These are phyloP conservation scores for Cacoxenus indagator DNA, from an alignment of 2,888 invertebrate genomes.

Conservation along the genomic window DNA sequence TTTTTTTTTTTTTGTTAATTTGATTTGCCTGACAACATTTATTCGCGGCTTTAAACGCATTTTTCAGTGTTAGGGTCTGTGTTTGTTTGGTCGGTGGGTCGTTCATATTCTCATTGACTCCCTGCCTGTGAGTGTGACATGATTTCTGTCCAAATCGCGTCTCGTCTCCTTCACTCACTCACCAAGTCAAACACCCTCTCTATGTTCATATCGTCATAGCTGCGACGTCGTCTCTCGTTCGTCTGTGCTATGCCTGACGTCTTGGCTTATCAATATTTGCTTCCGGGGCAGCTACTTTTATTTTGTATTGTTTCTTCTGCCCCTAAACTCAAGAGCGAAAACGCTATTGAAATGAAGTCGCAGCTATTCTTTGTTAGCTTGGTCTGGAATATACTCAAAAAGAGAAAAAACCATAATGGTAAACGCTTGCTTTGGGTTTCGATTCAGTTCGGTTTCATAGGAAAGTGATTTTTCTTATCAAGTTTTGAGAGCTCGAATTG, in stretches of 20 bases:
- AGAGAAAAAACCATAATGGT: neutral
- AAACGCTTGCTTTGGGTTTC: neutral
- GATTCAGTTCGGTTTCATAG: neutral
- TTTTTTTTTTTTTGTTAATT: conserved; percentile 12
- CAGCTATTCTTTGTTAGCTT: neutral
- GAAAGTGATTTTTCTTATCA: conserved; percentile 3
- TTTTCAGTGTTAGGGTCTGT: neutral
- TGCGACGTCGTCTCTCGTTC: too few relatives aligned
- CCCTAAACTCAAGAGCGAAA: neutral
- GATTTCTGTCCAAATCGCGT: too few relatives aligned
- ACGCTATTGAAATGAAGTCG: conserved; percentile 4
- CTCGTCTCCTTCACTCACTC: neutral
- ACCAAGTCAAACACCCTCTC: neutral
- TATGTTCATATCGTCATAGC: too few relatives aligned
- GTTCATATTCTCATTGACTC: neutral
- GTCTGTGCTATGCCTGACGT: neutral
- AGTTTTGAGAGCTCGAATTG: neutral
- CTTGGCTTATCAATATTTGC: conserved; percentile 52
- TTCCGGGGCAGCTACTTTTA: conserved; percentile 42
- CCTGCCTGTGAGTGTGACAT: neutral
- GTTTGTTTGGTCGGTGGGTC: too few relatives aligned
- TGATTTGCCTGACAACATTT: conserved; percentile 14
- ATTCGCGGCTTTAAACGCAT: conserved; percentile 7
- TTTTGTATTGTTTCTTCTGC: neutral
- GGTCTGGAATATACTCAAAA: neutral